A percentile compares a stretch with the other conserved stretches of the same genome.
phyloP scores from a whole-genome alignment of 2,113 vertebrate genomes.

The Physeter macrocephalus region DNA sequence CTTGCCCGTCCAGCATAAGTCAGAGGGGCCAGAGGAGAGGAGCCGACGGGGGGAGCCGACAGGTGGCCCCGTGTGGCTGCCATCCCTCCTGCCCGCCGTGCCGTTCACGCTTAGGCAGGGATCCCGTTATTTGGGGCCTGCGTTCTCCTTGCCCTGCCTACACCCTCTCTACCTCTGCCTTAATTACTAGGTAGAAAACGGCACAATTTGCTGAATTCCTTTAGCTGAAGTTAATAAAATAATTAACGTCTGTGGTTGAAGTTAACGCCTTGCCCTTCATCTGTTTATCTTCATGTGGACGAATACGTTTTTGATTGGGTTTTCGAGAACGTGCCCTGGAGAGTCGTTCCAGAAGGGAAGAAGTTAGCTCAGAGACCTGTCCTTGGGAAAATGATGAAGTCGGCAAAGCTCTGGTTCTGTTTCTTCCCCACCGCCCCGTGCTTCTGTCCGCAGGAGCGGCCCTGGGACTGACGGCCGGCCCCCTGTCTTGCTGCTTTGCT shows the following conservation, averaged over 20 bases:
- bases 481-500: not conserved
- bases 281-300: not conserved
- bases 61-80: not conserved
- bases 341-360: not conserved
- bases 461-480: fast-evolving
- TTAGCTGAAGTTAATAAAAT: not conserved
- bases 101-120: too few species aligned
- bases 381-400: not conserved
- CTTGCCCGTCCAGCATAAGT: not conserved
- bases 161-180: not conserved
- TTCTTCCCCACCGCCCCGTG: not conserved
- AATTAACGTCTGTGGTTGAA: not conserved
- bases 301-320: not conserved
- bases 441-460: too few species aligned
- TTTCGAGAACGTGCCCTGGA: not conserved
- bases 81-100: not conserved
- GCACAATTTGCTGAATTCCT: not conserved
- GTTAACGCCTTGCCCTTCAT: not conserved
- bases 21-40: not conserved
- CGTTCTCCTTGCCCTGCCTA: not conserved
- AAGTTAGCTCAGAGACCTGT: not conserved
- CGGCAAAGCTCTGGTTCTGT: not conserved
- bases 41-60: too few species aligned
- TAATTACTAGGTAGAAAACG: not conserved
- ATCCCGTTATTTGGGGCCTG: not conserved